Percentiles rank a stretch among this genome's conserved stretches.
Evolutionary conservation across 2,113 vertebrate species (phyloP).

Genomic region (Microcebus murinus): DNA sequence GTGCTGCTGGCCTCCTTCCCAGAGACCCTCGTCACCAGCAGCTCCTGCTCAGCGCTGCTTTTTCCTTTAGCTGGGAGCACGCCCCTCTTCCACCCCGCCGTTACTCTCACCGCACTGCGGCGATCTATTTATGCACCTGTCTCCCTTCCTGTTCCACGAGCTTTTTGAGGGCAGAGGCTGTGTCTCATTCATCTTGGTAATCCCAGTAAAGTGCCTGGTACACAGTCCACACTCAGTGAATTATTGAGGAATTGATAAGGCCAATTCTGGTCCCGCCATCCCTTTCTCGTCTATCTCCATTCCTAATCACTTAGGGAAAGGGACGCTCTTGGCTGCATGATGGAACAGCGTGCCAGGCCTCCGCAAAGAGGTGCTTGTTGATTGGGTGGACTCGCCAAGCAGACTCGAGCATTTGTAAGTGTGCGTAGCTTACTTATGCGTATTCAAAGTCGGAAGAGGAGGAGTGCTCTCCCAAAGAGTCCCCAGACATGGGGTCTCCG

Average conservation of each 20-base stretch:
- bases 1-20: neutral
- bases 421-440: neutral
- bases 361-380: neutral
- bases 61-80: neutral
- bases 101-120: neutral
- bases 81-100: neutral
- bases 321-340: neutral
- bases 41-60: neutral
- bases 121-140: neutral
- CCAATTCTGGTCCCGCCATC: neutral
- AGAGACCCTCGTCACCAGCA: neutral
- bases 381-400: neutral
- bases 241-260: neutral
- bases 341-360: neutral
- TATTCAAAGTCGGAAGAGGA: neutral
- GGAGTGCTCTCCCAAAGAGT: neutral
- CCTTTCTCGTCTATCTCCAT: neutral
- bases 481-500: neutral
- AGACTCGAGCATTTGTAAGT: neutral
- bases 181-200: neutral
- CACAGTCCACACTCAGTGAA: neutral
- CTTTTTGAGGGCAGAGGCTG: neutral
- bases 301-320: neutral
- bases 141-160: neutral
- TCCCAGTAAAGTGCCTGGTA: neutral